A percentile compares a stretch with the other conserved stretches of the same genome.
These are phyloP conservation scores for Sycophaga agraensis DNA, from an alignment of 1,140 invertebrate genomes.

Conservation along the genomic window DNA sequence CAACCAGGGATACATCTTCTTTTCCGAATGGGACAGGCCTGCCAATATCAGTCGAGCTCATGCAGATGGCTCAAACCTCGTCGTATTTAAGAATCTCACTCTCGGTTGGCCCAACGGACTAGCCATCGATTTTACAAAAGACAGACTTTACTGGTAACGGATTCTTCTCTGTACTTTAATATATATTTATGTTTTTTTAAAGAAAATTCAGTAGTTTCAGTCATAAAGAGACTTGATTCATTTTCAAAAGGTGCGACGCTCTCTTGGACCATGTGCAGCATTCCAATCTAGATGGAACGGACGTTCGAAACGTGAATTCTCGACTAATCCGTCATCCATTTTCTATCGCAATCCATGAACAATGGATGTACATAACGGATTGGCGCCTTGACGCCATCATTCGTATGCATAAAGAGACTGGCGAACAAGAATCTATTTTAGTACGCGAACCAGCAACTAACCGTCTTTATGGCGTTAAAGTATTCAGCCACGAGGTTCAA, in stretches of 20 bases:
- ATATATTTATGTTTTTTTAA: not conserved
- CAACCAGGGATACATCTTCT: conserved; percentile 90
- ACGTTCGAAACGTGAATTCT: conserved; percentile 89
- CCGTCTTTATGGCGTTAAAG: conserved; percentile 88
- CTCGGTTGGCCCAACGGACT: conserved; percentile 96
- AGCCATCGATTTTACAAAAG: conserved; percentile 84
- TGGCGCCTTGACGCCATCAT: conserved; percentile 96
- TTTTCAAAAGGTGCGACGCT: conserved; percentile 76
- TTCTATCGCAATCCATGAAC: conserved; percentile 89
- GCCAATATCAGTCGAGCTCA: conserved; percentile 92
- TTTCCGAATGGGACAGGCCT: conserved; percentile 94
- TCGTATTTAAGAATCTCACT: conserved; percentile 89
- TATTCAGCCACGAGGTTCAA: conserved; percentile 81
- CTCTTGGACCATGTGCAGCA: conserved; percentile 94
- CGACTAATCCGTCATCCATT: conserved; percentile 91
- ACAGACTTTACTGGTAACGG: conserved; percentile 82
- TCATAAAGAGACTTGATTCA: not conserved
- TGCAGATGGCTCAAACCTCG: conserved; percentile 81
- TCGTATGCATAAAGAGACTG: conserved; percentile 84
- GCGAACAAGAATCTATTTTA: conserved; percentile 81
- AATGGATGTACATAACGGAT: conserved; percentile 97
- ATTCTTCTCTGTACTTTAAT: not conserved
- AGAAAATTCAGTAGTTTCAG: too few relatives aligned
- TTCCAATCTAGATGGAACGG: conserved; percentile 89
- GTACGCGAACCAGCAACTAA: conserved; percentile 88